phyloP scores from a whole-genome alignment of 1,140 invertebrate species.

The Teleopsis dalmanni region DNA sequence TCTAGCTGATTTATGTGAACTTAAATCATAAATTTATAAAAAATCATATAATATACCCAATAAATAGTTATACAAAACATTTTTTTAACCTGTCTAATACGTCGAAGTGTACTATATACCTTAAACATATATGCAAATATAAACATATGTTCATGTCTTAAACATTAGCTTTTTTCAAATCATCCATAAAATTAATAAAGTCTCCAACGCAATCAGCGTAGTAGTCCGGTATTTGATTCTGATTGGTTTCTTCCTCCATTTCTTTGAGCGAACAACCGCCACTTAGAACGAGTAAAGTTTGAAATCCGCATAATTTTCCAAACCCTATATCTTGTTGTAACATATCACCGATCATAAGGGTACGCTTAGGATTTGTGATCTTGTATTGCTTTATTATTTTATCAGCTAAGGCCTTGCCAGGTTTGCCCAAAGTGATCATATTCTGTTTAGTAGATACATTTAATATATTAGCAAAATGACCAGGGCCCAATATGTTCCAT shows the following conservation, averaged over 20 bases:
- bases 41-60: no score
- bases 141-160: constrained; percentile 11
- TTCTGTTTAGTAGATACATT: constrained; percentile 37
- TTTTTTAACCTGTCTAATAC: no score
- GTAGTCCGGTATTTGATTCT: constrained; percentile 44
- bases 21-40: neutral
- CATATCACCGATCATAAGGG: constrained; percentile 58
- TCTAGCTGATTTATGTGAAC: constrained; percentile 23
- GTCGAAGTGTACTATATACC: no score
- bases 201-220: constrained; percentile 44
- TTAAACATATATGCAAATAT: no score
- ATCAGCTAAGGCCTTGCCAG: constrained; percentile 46
- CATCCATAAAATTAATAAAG: constrained; percentile 16
- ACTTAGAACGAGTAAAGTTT: constrained; percentile 49
- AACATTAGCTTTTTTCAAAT: constrained; percentile 18
- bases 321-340: constrained; percentile 53
- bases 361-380: constrained; percentile 46
- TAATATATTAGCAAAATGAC: constrained; percentile 47
- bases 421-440: constrained; percentile 49
- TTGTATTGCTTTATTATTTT: constrained; percentile 42
- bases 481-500: constrained; percentile 38
- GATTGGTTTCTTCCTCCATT: constrained; percentile 17
- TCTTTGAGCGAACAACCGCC: constrained; percentile 42
- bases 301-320: constrained; percentile 48
- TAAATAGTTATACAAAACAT: no score